Evolutionary conservation across 1,140 invertebrate genomes (phyloP).

Genomic region (Gryllus bimaculatus): DNA sequence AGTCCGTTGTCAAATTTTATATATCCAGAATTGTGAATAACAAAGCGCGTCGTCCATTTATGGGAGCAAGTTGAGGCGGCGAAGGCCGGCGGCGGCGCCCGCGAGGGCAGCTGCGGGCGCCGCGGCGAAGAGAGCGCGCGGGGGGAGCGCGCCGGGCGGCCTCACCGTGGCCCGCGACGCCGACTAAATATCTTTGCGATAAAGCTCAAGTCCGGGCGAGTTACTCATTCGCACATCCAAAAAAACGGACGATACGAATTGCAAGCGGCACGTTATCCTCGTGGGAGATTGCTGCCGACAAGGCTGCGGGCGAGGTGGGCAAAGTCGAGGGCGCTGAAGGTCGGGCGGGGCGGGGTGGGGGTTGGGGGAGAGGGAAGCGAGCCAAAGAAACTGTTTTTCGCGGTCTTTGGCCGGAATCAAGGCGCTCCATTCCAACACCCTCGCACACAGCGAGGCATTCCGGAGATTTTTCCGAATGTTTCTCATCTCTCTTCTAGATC

Average conservation of each 20-base stretch:
- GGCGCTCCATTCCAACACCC: not conserved
- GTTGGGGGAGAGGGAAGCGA: not conserved
- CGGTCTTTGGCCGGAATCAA: not conserved
- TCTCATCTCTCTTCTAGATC: slow-evolving; percentile 7
- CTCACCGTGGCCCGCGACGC: too few species aligned
- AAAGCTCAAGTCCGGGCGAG: not conserved
- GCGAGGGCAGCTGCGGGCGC: too few species aligned
- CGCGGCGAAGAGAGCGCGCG: too few species aligned
- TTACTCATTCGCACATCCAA: not conserved
- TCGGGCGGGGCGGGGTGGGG: not conserved
- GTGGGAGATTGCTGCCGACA: not conserved
- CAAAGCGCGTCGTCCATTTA: not conserved
- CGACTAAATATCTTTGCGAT: not conserved
- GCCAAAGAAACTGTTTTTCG: not conserved
- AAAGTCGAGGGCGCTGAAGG: not conserved
- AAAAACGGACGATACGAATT: not conserved
- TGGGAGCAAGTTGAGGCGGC: too few species aligned
- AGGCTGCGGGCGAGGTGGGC: too few species aligned
- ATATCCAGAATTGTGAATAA: not conserved
- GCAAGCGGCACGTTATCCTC: not conserved
- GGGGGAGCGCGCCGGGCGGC: too few species aligned
- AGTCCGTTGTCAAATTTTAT: not conserved
- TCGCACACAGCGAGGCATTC: not conserved
- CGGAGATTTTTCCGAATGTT: slow-evolving; percentile 13
- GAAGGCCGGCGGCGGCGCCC: too few species aligned